Evolutionary conservation across 1,140 invertebrate species (phyloP).

Genomic region (Sipha flava): DNA sequence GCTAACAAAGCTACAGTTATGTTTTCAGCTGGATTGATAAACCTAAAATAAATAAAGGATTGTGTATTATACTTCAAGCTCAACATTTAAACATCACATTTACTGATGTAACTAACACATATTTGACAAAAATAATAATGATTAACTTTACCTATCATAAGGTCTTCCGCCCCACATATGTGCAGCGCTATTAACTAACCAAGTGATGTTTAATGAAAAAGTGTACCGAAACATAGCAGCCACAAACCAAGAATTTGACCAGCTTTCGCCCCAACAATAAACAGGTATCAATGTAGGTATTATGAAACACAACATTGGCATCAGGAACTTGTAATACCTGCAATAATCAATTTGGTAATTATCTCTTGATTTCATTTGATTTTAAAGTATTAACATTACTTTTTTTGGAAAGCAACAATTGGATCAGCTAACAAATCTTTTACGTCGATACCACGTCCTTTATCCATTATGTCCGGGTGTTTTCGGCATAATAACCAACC

Average conservation of each 20-base stretch:
- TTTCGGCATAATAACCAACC: constrained; percentile 81
- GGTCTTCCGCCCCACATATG: constrained; percentile 86
- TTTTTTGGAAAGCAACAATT: constrained; percentile 79
- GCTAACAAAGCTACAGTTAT: constrained; percentile 59
- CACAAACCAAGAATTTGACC: constrained; percentile 70
- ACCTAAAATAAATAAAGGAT: constrained; percentile 47
- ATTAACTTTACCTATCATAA: constrained; percentile 70
- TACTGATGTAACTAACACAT: not conserved
- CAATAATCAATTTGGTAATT: constrained; percentile 33
- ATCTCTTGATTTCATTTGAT: not conserved
- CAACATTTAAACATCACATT: too few species aligned
- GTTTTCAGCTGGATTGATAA: constrained; percentile 69
- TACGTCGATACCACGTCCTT: constrained; percentile 70
- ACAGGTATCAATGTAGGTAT: constrained; percentile 76
- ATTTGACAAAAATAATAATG: not conserved
- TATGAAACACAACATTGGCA: constrained; percentile 75
- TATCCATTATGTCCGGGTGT: constrained; percentile 72
- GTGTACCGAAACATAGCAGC: constrained; percentile 75
- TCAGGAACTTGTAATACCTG: constrained; percentile 73
- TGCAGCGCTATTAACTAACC: constrained; percentile 91
- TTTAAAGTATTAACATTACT: constrained; percentile 45
- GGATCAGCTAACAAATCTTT: constrained; percentile 76
- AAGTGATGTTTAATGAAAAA: constrained; percentile 82
- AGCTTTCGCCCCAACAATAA: constrained; percentile 74
- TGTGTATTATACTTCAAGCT: too few species aligned